Base-by-base conservation (phyloP, 2,797 vertebrate species). In the Sebastes aleutianus region DNA sequence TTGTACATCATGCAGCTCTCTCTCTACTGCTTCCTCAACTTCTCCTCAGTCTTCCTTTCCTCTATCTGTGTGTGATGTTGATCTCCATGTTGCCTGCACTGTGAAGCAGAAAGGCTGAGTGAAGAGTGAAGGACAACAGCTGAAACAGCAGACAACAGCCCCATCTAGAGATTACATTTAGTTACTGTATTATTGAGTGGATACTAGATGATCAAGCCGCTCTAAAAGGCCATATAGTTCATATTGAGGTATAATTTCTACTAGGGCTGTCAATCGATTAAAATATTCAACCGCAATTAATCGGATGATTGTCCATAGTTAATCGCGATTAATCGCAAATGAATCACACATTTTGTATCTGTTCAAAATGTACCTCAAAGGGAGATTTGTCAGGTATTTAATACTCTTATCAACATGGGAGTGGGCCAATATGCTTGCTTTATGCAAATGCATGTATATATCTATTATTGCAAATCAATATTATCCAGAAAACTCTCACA, bases 1-100 rank as follows among this genome's bases (percentile, higher is more conserved):
- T 90, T 93, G 94, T 95, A 95, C 89, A 95, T 96, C 95, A 94
- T 87, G 91, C 86, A 86, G 86, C 84, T 90, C 88, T 78, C 83
- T 63, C 62, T 91, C 89, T 56, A 3, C 57, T 29, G 78, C 87
- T 91, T 74, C 83, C 71, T 83, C 77, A 90, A 87, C 88, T 90
- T 91, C 82, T 75, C 82, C 14, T 58, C 50, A 27, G 29, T 71
- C 79, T 70, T 43, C 4, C 59, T 64, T 61, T 29, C 69, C 69
- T 77, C 69, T 22, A 18, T 77, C 16, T 62, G 9, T 78, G 66
- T 78, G 68, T 62, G 84, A 79, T 78, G 86, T 70, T 92, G 87
- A 90, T 93, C 84, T 92, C 86, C 88, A 90, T 93, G 92, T 91
- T 91, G 85, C 84, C 83, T 86, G 87, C 85, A 85, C 88, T 77